Conservation (phyloP, 2,797 vertebrate species). For the Lophura swinhoii region DNA sequence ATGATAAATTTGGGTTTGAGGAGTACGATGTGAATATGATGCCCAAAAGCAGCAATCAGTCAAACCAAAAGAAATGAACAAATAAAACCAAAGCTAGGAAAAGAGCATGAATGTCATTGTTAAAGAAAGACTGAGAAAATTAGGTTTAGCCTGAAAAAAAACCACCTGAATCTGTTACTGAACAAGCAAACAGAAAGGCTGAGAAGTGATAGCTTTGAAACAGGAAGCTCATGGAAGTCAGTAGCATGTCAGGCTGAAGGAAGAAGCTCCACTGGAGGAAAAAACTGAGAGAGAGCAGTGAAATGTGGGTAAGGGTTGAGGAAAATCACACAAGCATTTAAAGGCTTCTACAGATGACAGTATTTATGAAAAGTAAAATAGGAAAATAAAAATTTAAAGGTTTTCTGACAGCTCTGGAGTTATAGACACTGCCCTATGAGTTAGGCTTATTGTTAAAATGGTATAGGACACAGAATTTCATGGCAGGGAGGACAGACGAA, state of each 20-base stretch:
- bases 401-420: background rate
- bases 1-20: background rate
- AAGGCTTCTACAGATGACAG: background rate
- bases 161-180: background rate
- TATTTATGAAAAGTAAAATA: background rate
- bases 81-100: background rate
- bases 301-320: background rate
- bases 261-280: background rate
- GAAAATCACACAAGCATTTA: background rate
- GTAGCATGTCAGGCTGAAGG: background rate
- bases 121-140: background rate
- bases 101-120: background rate
- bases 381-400: background rate
- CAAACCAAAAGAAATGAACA: background rate
- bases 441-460: background rate
- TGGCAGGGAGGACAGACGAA: background rate
- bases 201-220: background rate
- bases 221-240: background rate
- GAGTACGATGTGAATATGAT: background rate
- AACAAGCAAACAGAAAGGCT: background rate
- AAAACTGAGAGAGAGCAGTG: background rate
- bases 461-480: background rate
- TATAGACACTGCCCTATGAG: background rate
- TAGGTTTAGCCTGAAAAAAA: background rate
- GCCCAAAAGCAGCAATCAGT: background rate